Evolutionary conservation across 2,797 vertebrate genomes (phyloP), one percentile per base, ranked within the genome.

Genomic region (Argya squamiceps): DNA sequence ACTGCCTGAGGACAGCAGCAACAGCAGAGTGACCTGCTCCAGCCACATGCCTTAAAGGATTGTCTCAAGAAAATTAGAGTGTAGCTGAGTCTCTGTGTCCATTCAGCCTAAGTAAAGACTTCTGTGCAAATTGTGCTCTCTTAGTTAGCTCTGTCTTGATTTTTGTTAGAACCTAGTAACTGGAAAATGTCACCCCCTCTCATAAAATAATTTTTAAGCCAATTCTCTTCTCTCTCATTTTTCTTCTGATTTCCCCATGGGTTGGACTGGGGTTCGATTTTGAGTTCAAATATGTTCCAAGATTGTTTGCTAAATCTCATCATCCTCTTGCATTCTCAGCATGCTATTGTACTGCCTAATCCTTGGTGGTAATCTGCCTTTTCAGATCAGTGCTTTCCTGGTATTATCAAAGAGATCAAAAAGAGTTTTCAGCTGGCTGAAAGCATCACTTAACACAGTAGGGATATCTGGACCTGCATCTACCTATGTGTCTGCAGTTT

Each of bases 311-410:
- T 93, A 95, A 96, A 93, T 92, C 68, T 92, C 92, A 78, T 83
- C 93, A 91, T 90, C 73, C 65, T 95, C 65, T 83, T 75, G 87
- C 93, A 96, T 96, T 95, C 95, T 96, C 93, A 96, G 92, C 92
- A 59, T 95, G 93, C 87, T 97, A 96, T 96, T 94, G 91, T 93
- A 75, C 89, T 91, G 64, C 95, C 82, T 97, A 97, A 97, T 96
- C 96, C 95, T 94, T 92, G 92, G 91, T 94, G 89, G 91, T 95
- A 94, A 96, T 96, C 95, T 96, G 89, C 65, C 96, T 96, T 96
- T 97, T 96, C 95, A 96, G 92, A 96, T 94, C 96, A 96, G 87
- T 93, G 95, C 96, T 91, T 96, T 95, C 73, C 91, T 97, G 96
- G 93, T 96, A 96, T 96, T 96, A 96, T 96, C 96, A 91, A 79